Base-by-base conservation (phyloP, 2,797 vertebrate species). In the Manis pentadactyla region DNA sequence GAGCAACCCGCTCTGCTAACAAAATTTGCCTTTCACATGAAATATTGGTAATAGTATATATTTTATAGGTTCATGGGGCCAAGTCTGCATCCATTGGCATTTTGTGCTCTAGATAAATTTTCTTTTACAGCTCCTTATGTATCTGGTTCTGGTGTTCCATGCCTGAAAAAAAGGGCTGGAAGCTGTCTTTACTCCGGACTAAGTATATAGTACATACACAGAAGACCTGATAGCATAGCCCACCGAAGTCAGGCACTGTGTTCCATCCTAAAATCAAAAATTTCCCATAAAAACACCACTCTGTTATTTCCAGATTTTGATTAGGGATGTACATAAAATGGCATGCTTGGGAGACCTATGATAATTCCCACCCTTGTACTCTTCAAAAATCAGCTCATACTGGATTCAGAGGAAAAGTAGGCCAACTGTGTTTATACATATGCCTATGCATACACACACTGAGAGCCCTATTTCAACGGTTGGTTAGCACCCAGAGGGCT, bases 401-500 rank as follows among this genome's bases (percentile, higher is more conserved):
- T 82, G 27, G 23, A 96, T 90, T 93, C 69, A 90, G 81, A 94
- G 69, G 37, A 63, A 77, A 94, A 90, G 86, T 31, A 78, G 61
- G 71, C 73, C 68, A 88, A 85, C 49, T 92, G 55, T 88, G 82
- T 97, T 90, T 94, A 71, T 84, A 42, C 61, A 23, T 63, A 64
- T 29, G 90, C 55, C 27, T 81, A 27, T 82, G 55, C 25, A 18
- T 66, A 82, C 57, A 83, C 81, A 93, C 31, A 79, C 49, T 10
- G 21, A 55, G 71, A 90, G 79, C 55, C 37, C 83, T 81, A 34
- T 87, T 92, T 93, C 29, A 55, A 85, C 39, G 77, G 81, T 89
- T 90, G 46, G 37, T 83, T 95, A 90, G 42, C 95, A 86, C 37
- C 78, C 81, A 95, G 75, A 95, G 92, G 92, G 61, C 31, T 85